Conservation (phyloP, 1,140 invertebrate species). For the Drosophila tropicalis region DNA sequence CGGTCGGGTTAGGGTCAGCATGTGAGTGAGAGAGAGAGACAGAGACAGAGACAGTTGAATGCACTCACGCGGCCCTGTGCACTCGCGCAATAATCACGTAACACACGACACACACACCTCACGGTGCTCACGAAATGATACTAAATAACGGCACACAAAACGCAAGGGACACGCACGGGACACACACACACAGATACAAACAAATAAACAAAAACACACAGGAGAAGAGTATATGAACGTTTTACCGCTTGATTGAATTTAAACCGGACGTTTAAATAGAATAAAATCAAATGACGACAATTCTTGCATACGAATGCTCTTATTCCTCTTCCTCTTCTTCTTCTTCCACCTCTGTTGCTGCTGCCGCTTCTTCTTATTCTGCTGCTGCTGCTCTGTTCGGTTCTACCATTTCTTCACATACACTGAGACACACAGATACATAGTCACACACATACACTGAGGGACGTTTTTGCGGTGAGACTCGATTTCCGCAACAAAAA, state of each 20-base stretch:
- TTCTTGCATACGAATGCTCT: conserved; percentile 59
- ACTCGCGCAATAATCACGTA: conserved; percentile 26
- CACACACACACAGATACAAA: conserved; percentile 5
- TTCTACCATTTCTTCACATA: conserved; percentile 58
- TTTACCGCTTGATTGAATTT: conserved; percentile 75
- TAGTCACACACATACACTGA: conserved; percentile 26
- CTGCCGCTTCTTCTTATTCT: conserved; percentile 3
- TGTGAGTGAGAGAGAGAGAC: conserved; percentile 36
- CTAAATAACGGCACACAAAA: conserved; percentile 30
- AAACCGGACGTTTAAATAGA: conserved; percentile 60
- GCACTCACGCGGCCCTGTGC: conserved; percentile 41
- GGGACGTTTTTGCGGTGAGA: conserved; percentile 9
- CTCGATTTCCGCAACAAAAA: conserved; percentile 47
- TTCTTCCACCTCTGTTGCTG: conserved; percentile 31
- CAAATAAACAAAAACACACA: conserved; percentile 18
- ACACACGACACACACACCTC: neutral
- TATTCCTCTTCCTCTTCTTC: conserved; percentile 32
- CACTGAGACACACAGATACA: conserved; percentile 24
- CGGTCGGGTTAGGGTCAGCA: conserved; percentile 58
- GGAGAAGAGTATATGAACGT: neutral
- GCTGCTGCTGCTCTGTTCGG: conserved; percentile 24
- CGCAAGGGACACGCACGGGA: conserved; percentile 8
- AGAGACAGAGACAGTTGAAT: conserved; percentile 45
- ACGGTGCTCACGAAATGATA: conserved; percentile 1
- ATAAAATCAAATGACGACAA: conserved; percentile 54